These are phyloP conservation scores for Eledona agricola DNA, from an alignment of 2,888 invertebrate genomes.

Conservation along the genomic window DNA sequence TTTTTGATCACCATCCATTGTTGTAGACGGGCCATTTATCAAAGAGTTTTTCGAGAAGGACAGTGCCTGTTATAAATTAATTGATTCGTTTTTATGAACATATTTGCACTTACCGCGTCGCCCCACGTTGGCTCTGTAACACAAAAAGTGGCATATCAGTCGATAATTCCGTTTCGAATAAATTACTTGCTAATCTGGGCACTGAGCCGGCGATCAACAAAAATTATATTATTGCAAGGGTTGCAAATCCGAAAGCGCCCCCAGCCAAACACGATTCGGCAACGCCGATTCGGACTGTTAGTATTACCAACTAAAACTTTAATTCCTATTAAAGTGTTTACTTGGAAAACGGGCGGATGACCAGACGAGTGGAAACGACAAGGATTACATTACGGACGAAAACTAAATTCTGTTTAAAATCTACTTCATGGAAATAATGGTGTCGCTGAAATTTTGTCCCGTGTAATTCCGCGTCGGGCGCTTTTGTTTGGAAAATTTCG, in stretches of 20 bases:
- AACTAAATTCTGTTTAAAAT: constrained; percentile 2
- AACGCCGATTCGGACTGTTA: constrained; percentile 17
- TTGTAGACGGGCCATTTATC: constrained; percentile 54
- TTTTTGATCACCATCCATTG: constrained; percentile 56
- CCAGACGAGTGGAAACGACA: constrained; percentile 13
- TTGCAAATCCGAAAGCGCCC: constrained; percentile 19
- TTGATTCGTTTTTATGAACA: constrained; percentile 27
- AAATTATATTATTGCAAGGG: constrained; percentile 29
- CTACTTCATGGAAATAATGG: background rate
- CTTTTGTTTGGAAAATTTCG: too few species aligned
- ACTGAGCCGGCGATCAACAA: constrained; percentile 28
- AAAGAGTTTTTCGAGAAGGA: constrained; percentile 46
- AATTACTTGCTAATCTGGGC: constrained; percentile 33
- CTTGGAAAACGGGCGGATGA: constrained; percentile 21
- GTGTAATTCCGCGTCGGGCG: too few species aligned
- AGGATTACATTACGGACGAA: constrained; percentile 21
- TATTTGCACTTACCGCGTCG: constrained; percentile 22
- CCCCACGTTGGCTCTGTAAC: constrained; percentile 14
- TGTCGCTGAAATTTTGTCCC: too few species aligned
- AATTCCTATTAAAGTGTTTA: constrained; percentile 28
- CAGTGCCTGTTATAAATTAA: constrained; percentile 34
- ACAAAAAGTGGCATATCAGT: too few species aligned
- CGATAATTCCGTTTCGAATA: constrained; percentile 21
- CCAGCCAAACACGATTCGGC: constrained; percentile 23
- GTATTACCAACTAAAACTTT: constrained; percentile 27